Base-by-base conservation (phyloP, 1,140 invertebrate genomes). In the Drosophila asahinai region DNA sequence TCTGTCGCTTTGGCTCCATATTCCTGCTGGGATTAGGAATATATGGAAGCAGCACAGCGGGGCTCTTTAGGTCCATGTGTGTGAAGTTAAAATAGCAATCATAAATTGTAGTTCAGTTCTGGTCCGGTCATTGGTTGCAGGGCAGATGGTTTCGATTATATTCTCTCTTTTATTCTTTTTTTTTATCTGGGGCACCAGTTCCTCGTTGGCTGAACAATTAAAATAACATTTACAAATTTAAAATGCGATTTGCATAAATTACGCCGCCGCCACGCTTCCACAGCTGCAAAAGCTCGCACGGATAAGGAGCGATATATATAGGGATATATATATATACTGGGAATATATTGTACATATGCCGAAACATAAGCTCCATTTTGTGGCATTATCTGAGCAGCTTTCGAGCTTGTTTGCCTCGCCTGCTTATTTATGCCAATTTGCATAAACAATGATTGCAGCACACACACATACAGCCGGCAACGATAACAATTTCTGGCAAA, bases 341-440 rank as follows among this genome's bases (percentile, higher is more conserved):
- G 5, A 27, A 40, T 43, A 45, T 45, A 17, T 62, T 48, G 4
- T 59, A 33, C 36, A 6, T 72, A 61, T 49, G 57, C 40, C 49
- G 67, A 70, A 72, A 72, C 81, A 72, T 63, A 57, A 79, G 81
- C 81, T 75, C 27, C 77, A 60, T 79, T 55, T 65, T 83, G 80
- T 59, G 66, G 75, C 65, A 83, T 87, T 86, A 82, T 59, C 68
- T 62, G 68, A 83, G 62, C 80, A 72, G 80, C 70, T 80, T 87
- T 67, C 55, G 48, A 78, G 68, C 75, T 83, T 79, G 66, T 82
- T 76, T 79, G 64, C 61, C 45, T 40, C 55, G 70, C 76, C 74
- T 59, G 64, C 63, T 73, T 86, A 87, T 87, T 80, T 87, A 83
- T 83, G 65, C 75, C 55, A 72, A 86, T 86, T 82, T 82, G 62